These are phyloP conservation scores for Autographa gamma DNA, from an alignment of 2,888 invertebrate genomes.

Conservation along the genomic window DNA sequence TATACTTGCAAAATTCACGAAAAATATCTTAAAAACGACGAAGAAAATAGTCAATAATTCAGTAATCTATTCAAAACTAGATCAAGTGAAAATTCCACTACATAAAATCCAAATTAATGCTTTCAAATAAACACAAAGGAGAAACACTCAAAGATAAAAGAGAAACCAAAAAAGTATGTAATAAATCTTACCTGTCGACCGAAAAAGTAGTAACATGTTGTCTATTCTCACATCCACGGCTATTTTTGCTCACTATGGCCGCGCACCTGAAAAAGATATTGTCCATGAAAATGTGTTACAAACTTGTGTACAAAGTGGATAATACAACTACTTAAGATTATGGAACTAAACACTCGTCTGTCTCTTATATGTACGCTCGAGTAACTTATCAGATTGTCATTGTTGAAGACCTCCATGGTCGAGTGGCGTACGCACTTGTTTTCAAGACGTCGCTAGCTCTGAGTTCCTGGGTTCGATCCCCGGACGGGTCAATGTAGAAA, in stretches of 20 bases:
- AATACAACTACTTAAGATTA: too few relatives aligned
- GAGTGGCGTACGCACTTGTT: too few relatives aligned
- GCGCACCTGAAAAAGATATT: constrained; percentile 72
- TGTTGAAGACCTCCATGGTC: too few relatives aligned
- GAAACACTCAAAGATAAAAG: constrained; percentile 13
- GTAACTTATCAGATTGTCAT: too few relatives aligned
- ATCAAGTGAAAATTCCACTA: constrained; percentile 56
- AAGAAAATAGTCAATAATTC: too few relatives aligned
- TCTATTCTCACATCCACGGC: constrained; percentile 65
- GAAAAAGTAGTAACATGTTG: constrained; percentile 64
- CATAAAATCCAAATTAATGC: constrained; percentile 53
- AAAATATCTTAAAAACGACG: too few relatives aligned
- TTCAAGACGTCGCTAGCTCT: too few relatives aligned
- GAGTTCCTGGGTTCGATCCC: too few relatives aligned
- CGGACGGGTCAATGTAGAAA: too few relatives aligned
- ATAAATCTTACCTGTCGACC: constrained; percentile 71
- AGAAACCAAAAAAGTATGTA: constrained; percentile 44
- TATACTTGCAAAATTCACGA: too few relatives aligned
- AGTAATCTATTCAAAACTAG: constrained; percentile 31
- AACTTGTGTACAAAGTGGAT: neutral
- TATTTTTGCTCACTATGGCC: constrained; percentile 68
- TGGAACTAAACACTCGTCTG: too few relatives aligned
- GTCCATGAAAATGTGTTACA: constrained; percentile 21
- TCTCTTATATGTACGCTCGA: too few relatives aligned
- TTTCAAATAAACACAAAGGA: constrained; percentile 47